phyloP scores from a whole-genome alignment of 2,113 vertebrate species.

The Scatophagus argus region DNA sequence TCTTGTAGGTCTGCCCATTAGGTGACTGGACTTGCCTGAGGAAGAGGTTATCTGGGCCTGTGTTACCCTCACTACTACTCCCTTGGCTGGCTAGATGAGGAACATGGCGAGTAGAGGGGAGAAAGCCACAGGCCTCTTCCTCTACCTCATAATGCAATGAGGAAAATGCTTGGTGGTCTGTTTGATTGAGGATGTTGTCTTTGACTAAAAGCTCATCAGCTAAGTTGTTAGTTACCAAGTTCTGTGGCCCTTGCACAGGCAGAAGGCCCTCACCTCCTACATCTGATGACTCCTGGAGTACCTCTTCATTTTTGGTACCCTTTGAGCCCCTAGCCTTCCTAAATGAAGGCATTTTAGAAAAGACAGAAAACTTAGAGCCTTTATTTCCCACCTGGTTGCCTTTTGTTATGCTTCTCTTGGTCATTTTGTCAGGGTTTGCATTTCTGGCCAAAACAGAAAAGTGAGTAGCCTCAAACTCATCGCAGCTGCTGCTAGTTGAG shows the following conservation, averaged over 20 bases:
- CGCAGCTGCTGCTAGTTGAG: constrained; percentile 69
- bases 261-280: constrained; percentile 21
- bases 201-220: constrained; percentile 84
- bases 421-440: constrained; percentile 69
- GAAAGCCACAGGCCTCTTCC: constrained; percentile 29
- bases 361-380: constrained; percentile 78
- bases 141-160: constrained; percentile 17
- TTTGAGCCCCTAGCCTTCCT: constrained; percentile 70
- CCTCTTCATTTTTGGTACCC: constrained; percentile 51
- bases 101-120: constrained; percentile 30
- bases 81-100: constrained; percentile 35
- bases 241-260: constrained; percentile 48
- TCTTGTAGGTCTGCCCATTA: constrained; percentile 75
- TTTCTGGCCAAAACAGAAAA: constrained; percentile 59
- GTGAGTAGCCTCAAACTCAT: constrained; percentile 76
- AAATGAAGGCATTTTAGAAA: constrained; percentile 86
- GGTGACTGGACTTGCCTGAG: constrained; percentile 50
- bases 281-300: constrained; percentile 30
- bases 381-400: constrained; percentile 16
- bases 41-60: constrained; percentile 40
- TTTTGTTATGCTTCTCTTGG: constrained; percentile 69
- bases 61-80: constrained; percentile 24
- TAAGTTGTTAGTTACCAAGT: constrained; percentile 76
- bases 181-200: constrained; percentile 70
- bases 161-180: constrained; percentile 68